A percentile compares a stretch with the other conserved stretches of the same genome.
phyloP scores from a whole-genome alignment of 2,888 invertebrate species.

The Drosophila glabriapex region DNA sequence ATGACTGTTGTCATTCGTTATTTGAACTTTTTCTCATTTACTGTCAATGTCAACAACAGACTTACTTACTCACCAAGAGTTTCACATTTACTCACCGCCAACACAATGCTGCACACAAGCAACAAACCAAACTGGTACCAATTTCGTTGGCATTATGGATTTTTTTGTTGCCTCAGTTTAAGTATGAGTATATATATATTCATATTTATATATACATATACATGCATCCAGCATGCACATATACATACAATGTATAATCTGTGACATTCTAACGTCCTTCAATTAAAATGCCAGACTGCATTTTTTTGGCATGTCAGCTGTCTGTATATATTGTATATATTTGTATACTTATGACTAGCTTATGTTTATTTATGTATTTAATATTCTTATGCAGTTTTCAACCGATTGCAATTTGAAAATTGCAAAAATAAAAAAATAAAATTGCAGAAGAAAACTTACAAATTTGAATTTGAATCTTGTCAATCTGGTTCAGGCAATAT shows the following conservation, averaged over 20 bases:
- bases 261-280: constrained; percentile 55
- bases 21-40: constrained; percentile 6
- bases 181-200: not conserved
- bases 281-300: constrained; percentile 62
- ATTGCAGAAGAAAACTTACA: not conserved
- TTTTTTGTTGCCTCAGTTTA: constrained; percentile 1
- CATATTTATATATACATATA: not conserved
- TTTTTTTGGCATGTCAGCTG: constrained; percentile 27
- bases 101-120: constrained; percentile 15
- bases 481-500: not conserved
- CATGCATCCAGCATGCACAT: not conserved
- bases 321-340: constrained; percentile 2
- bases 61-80: not conserved
- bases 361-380: constrained; percentile 2
- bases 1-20: constrained; percentile 2
- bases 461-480: not conserved
- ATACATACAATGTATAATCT: constrained; percentile 5
- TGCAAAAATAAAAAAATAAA: not conserved
- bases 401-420: not conserved
- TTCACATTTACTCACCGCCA: constrained; percentile 19
- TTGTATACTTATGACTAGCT: constrained; percentile 15
- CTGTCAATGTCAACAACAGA: constrained; percentile 57
- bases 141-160: constrained; percentile 18
- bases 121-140: constrained; percentile 42
- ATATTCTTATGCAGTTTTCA: constrained; percentile 5